These are phyloP conservation scores for Archocentrus centrarchus DNA, from an alignment of 2,113 vertebrate species.

Conservation along the genomic window DNA sequence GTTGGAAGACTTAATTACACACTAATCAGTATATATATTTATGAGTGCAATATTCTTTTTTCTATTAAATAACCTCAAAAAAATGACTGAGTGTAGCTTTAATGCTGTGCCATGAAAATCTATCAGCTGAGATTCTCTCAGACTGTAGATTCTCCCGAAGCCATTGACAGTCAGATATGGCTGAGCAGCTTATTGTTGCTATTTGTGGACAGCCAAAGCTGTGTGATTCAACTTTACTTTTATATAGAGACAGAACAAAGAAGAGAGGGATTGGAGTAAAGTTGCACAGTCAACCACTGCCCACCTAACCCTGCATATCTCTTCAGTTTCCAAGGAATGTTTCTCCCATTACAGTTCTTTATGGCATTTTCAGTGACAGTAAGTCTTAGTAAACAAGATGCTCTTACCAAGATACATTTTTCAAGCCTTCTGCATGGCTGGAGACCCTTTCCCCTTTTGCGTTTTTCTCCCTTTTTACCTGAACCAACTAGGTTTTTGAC, in stretches of 20 bases:
- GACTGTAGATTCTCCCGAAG: not conserved
- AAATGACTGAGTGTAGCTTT: no score
- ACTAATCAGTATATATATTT: no score
- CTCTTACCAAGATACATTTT: slow-evolving; percentile 1
- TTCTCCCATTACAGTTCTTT: not conserved
- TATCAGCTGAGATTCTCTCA: not conserved
- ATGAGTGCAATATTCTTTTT: no score
- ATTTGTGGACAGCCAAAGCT: not conserved
- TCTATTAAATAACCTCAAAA: no score
- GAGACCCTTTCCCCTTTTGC: not conserved
- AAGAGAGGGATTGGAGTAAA: not conserved
- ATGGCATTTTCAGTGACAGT: not conserved
- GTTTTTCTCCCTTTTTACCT: not conserved
- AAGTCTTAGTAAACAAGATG: not conserved
- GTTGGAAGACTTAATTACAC: no score
- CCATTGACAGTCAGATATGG: not conserved
- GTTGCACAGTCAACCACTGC: not conserved
- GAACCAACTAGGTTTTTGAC: not conserved
- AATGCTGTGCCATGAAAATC: not conserved
- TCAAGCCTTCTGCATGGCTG: not conserved
- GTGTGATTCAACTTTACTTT: not conserved
- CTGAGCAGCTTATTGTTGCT: not conserved
- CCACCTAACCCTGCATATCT: not conserved
- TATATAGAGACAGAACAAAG: not conserved
- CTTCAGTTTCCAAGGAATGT: not conserved